Evolutionary conservation across 1,140 invertebrate genomes (phyloP).

Genomic region (Meteorus sp.): DNA sequence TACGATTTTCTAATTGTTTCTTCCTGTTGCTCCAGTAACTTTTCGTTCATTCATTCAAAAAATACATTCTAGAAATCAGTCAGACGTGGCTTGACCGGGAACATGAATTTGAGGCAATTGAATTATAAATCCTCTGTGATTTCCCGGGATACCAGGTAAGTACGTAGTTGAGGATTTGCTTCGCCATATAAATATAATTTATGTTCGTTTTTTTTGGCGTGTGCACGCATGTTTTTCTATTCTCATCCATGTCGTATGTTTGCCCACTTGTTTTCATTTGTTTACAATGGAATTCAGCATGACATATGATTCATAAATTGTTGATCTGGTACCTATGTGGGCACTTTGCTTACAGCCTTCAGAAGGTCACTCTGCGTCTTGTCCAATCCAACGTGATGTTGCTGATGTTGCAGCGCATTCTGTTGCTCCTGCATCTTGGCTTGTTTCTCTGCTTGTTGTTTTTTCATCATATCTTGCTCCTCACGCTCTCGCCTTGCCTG

Average conservation of each 20-base stretch:
- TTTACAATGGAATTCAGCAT: too few species aligned
- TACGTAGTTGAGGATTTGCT: constrained; percentile 42
- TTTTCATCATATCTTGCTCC: constrained; percentile 88
- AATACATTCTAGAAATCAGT: constrained; percentile 51
- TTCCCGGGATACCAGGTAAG: constrained; percentile 42
- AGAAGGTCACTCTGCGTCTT: constrained; percentile 68
- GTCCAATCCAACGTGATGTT: constrained; percentile 67
- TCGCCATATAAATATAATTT: constrained; percentile 17
- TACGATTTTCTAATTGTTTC: constrained; percentile 8
- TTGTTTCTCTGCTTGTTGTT: constrained; percentile 84
- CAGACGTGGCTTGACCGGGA: constrained; percentile 40
- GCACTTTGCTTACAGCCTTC: constrained; percentile 68
- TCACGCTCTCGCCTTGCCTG: constrained; percentile 87
- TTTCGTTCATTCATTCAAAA: constrained; percentile 28
- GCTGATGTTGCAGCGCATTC: constrained; percentile 64
- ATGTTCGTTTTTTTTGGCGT: too few species aligned
- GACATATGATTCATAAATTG: not conserved
- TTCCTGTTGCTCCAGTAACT: too few species aligned
- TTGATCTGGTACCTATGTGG: constrained; percentile 62
- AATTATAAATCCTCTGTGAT: constrained; percentile 19
- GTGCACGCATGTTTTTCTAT: too few species aligned
- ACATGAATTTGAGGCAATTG: too few species aligned
- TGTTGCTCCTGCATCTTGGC: constrained; percentile 68
- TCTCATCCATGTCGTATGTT: too few species aligned
- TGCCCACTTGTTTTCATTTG: too few species aligned